Evolutionary conservation across 2,888 invertebrate genomes (phyloP).

Genomic region (Amblyteles armatorius): DNA sequence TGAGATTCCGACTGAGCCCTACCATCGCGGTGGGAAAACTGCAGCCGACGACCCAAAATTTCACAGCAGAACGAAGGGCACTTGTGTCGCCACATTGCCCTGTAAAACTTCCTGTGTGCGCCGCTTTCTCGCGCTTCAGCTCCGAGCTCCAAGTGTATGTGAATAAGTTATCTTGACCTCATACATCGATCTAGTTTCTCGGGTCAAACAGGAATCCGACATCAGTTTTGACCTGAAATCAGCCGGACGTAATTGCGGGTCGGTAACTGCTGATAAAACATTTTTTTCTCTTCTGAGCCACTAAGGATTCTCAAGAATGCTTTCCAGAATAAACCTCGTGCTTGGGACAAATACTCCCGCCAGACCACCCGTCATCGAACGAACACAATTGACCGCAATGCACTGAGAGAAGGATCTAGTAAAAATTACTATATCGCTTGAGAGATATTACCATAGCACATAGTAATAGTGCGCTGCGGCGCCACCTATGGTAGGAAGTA

Average conservation of each 20-base stretch:
- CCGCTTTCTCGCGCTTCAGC: not conserved
- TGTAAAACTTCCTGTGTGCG: not conserved
- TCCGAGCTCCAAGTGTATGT: not conserved
- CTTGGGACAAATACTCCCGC: not conserved
- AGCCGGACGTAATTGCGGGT: not conserved
- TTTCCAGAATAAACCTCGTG: not conserved
- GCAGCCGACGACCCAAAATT: conserved; percentile 15
- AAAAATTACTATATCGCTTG: no score
- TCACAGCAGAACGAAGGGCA: not conserved
- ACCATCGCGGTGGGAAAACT: conserved; percentile 38
- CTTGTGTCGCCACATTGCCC: not conserved
- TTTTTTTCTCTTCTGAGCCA: not conserved
- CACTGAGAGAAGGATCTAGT: no score
- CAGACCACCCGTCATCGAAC: not conserved
- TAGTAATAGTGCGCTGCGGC: no score
- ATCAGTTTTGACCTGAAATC: no score
- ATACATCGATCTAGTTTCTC: not conserved
- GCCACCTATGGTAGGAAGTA: no score
- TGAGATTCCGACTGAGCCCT: conserved; percentile 16
- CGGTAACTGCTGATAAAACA: not conserved
- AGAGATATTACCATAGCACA: no score
- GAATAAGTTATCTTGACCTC: not conserved
- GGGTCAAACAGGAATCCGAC: no score
- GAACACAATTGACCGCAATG: not conserved
- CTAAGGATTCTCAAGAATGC: not conserved